phyloP scores from a whole-genome alignment of 2,113 vertebrate species.

The Buteo buteo region DNA sequence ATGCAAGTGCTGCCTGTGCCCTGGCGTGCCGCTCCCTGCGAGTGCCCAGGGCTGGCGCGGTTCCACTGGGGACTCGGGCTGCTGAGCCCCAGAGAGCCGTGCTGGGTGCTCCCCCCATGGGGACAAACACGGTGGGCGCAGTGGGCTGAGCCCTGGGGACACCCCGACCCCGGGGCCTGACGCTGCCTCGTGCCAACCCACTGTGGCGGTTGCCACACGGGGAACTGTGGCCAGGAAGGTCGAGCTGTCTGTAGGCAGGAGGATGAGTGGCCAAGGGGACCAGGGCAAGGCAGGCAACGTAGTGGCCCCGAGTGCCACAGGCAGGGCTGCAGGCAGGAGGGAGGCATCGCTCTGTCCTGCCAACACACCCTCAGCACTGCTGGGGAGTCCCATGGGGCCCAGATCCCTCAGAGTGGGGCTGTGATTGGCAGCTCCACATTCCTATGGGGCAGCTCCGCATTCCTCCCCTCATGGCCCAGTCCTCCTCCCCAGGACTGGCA shows the following conservation, averaged over 20 bases:
- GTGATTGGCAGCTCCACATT: background rate
- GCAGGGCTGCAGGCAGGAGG: background rate
- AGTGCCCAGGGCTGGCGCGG: too few species aligned
- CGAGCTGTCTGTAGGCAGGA: background rate
- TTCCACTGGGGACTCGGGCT: background rate
- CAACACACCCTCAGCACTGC: background rate
- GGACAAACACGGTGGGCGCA: too few species aligned
- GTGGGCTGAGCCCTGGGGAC: background rate
- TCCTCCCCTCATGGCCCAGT: background rate
- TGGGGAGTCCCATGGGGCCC: accelerated
- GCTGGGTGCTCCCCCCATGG: background rate
- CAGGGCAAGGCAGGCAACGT: background rate
- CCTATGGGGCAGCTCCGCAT: background rate
- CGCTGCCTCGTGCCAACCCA: background rate
- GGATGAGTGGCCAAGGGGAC: accelerated
- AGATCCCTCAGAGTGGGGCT: background rate
- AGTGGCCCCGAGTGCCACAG: background rate
- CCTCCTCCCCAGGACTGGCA: background rate
- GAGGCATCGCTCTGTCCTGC: background rate
- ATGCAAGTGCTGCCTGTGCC: background rate
- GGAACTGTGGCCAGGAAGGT: background rate
- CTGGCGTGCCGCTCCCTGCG: background rate
- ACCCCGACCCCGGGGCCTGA: background rate
- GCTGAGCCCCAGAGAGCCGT: background rate
- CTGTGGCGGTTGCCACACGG: accelerated